A percentile compares a stretch with the other conserved stretches of the same genome.
Evolutionary conservation across 2,797 vertebrate species (phyloP).

Genomic region (Ceryle rudis): DNA sequence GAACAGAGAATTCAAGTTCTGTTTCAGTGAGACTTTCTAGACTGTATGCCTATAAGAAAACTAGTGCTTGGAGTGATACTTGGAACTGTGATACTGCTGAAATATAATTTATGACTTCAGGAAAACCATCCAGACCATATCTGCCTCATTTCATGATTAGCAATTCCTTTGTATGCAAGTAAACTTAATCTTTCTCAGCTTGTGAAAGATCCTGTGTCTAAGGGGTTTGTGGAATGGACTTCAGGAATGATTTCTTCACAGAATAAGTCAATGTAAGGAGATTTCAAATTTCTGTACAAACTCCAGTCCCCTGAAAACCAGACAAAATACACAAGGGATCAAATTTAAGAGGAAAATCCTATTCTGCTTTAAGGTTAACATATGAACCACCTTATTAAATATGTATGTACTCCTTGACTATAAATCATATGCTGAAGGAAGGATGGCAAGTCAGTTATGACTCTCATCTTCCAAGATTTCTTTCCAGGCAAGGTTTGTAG

Average conservation of each 20-base stretch:
- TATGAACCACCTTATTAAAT: constrained; percentile 26
- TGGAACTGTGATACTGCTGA: constrained; percentile 20
- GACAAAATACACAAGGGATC: neutral
- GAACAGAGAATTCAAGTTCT: neutral
- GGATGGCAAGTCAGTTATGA: neutral
- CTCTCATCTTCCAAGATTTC: neutral
- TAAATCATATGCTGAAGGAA: neutral
- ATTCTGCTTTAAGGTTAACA: constrained; percentile 9
- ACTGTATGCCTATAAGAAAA: neutral
- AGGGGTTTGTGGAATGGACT: neutral
- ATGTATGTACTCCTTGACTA: neutral
- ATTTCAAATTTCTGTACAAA: neutral
- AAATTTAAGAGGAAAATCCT: neutral
- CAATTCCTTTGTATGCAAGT: neutral
- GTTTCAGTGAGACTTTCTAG: neutral
- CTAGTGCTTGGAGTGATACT: neutral
- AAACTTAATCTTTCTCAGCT: neutral
- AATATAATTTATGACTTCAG: neutral
- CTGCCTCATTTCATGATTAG: neutral
- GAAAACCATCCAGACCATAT: neutral
- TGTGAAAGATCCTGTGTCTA: neutral
- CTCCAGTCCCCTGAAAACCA: neutral
- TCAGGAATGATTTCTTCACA: neutral
- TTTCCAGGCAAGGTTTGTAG: neutral
- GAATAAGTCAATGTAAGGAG: neutral